phyloP scores from a whole-genome alignment of 2,888 invertebrate genomes.

The Drosophila atroscutellata region DNA sequence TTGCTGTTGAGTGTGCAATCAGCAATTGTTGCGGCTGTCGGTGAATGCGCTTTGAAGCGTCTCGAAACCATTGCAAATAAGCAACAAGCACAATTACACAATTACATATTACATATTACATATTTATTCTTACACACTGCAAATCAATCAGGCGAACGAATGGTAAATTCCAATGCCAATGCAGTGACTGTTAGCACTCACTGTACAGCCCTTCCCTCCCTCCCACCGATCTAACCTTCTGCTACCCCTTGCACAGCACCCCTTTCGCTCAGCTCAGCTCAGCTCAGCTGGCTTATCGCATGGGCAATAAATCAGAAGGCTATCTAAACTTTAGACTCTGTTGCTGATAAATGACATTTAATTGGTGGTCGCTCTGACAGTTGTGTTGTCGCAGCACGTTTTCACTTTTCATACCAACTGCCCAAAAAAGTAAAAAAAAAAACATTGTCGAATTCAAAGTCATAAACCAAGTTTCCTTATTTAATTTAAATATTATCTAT shows the following conservation, averaged over 20 bases:
- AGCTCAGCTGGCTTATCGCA: slow-evolving; percentile 66
- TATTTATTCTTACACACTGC: slow-evolving; percentile 66
- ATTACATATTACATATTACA: slow-evolving; percentile 72
- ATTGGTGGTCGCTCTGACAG: slow-evolving; percentile 60
- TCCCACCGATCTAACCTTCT: not conserved
- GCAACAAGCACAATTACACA: slow-evolving; percentile 54
- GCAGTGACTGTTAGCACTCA: slow-evolving; percentile 16
- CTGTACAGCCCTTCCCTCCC: not conserved
- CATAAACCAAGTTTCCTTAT: slow-evolving; percentile 32
- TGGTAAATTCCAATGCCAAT: slow-evolving; percentile 54
- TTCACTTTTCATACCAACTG: slow-evolving; percentile 48
- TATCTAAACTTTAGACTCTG: slow-evolving; percentile 81
- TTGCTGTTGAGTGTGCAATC: slow-evolving; percentile 40
- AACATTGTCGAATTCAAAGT: slow-evolving; percentile 13
- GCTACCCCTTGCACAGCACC: not conserved
- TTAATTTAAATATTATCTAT: slow-evolving; percentile 33
- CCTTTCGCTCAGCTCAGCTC: slow-evolving; percentile 6
- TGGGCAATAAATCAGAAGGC: slow-evolving; percentile 81
- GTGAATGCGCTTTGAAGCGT: slow-evolving; percentile 61
- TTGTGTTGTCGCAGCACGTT: slow-evolving; percentile 57
- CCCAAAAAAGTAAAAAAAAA: not conserved
- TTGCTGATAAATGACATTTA: slow-evolving; percentile 79
- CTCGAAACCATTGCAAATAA: slow-evolving; percentile 51
- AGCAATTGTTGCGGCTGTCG: slow-evolving; percentile 51
- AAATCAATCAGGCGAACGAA: slow-evolving; percentile 65